These are phyloP conservation scores for Polyergus mexicanus DNA, from an alignment of 1,140 invertebrate genomes.

Conservation along the genomic window DNA sequence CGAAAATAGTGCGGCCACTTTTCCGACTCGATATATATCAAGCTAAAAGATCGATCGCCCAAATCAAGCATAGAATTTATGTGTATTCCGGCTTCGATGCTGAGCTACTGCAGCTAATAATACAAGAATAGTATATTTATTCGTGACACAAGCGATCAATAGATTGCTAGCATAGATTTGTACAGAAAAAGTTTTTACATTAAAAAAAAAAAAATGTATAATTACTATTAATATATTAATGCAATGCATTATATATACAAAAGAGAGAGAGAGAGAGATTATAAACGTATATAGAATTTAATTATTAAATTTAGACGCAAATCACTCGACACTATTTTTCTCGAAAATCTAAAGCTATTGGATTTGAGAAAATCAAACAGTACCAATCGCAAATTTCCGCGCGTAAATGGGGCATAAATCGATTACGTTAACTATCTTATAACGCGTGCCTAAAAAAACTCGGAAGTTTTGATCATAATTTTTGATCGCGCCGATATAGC, in stretches of 20 bases:
- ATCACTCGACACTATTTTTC: background rate
- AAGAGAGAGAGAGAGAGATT: background rate
- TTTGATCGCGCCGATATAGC: conserved; percentile 17
- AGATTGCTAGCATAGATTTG: background rate
- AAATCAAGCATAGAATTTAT: background rate
- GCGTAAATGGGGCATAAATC: background rate
- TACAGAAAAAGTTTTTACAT: background rate
- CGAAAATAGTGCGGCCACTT: conserved; percentile 61
- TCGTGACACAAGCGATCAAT: background rate
- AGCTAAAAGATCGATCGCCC: background rate
- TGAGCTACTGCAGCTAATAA: too few species aligned
- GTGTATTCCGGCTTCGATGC: background rate
- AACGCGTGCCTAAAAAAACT: conserved; percentile 10
- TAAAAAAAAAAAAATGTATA: background rate
- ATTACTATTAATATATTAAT: background rate
- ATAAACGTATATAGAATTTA: background rate
- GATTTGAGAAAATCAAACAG: conserved; percentile 4
- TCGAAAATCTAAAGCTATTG: background rate
- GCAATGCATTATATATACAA: background rate
- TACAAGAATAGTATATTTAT: background rate
- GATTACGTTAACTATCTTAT: conserved; percentile 24
- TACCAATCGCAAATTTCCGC: background rate
- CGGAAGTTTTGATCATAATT: conserved; percentile 10
- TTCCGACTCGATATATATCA: background rate
- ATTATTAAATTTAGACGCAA: background rate